Evolutionary conservation across 2,797 vertebrate genomes (phyloP).

Genomic region (Enteromius viviparus): DNA sequence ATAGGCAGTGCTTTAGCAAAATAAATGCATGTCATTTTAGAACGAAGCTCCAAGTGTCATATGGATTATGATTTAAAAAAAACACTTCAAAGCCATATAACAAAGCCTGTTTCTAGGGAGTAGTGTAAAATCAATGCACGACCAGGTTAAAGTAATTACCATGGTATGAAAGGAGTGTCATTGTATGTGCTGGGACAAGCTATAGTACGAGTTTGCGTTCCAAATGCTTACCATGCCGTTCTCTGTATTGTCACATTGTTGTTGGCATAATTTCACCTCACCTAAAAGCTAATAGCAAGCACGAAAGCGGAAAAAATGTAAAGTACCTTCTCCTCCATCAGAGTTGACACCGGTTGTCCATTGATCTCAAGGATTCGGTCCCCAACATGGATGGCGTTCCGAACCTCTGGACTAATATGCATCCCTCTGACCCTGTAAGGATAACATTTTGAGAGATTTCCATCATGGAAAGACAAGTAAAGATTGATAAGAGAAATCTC

Average conservation of each 20-base stretch:
- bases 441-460: slow-evolving; percentile 31
- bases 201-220: slow-evolving; percentile 13
- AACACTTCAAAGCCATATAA: slow-evolving; percentile 8
- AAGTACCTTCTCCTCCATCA: slow-evolving; percentile 88
- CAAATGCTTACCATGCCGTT: not conserved
- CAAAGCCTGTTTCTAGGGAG: not conserved
- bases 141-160: slow-evolving; percentile 4
- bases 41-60: not conserved
- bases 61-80: not conserved
- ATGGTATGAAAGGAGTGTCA: slow-evolving; percentile 35
- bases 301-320: not conserved
- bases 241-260: not conserved
- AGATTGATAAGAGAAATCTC: not conserved
- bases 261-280: not conserved
- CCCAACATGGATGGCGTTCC: slow-evolving; percentile 92
- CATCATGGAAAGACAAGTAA: not conserved
- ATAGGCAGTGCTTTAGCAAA: not conserved
- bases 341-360: slow-evolving; percentile 84
- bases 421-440: slow-evolving; percentile 86
- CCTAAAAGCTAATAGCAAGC: not conserved
- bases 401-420: slow-evolving; percentile 92
- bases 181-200: not conserved
- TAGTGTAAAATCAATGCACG: not conserved
- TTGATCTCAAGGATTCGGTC: slow-evolving; percentile 97
- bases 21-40: not conserved